Conservation (phyloP, 2,888 invertebrate species). For the Thelaira solivaga region DNA sequence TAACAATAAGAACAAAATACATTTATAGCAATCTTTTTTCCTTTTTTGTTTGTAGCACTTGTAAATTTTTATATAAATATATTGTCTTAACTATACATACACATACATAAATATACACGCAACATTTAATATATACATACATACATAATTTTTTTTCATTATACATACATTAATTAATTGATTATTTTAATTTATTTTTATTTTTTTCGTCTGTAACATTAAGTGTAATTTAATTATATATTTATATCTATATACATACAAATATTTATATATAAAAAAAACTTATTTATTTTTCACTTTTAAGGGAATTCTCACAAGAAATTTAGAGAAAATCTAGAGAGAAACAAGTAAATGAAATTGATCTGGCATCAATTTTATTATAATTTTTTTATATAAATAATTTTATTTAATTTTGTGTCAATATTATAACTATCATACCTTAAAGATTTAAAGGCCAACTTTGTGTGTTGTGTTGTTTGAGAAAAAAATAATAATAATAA, state of each 20-base stretch:
- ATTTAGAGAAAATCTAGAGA: slow-evolving; percentile 14
- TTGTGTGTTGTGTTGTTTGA: slow-evolving; percentile 45
- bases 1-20: slow-evolving; percentile 3
- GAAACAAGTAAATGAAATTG: slow-evolving; percentile 31
- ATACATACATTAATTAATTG: slow-evolving; percentile 3
- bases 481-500: slow-evolving; percentile 17
- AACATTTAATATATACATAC: slow-evolving; percentile 3
- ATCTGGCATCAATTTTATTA: slow-evolving; percentile 51
- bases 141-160: slow-evolving; percentile 29
- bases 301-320: slow-evolving; percentile 45
- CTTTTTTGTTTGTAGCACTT: background rate
- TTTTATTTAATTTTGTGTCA: slow-evolving; percentile 23
- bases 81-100: slow-evolving; percentile 19
- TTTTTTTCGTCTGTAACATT: slow-evolving; percentile 36
- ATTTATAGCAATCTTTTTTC: slow-evolving; percentile 40
- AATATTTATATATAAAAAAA: slow-evolving; percentile 5
- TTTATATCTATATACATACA: slow-evolving; percentile 5
- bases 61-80: slow-evolving; percentile 30
- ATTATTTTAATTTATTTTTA: slow-evolving; percentile 20
- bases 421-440: slow-evolving; percentile 9
- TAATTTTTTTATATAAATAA: slow-evolving; percentile 4
- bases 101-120: slow-evolving; percentile 11
- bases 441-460: slow-evolving; percentile 14
- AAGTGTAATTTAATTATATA: slow-evolving; percentile 54
- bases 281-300: slow-evolving; percentile 54